These are phyloP conservation scores for Phortica okadai DNA, from an alignment of 2,888 invertebrate species.

Conservation along the genomic window DNA sequence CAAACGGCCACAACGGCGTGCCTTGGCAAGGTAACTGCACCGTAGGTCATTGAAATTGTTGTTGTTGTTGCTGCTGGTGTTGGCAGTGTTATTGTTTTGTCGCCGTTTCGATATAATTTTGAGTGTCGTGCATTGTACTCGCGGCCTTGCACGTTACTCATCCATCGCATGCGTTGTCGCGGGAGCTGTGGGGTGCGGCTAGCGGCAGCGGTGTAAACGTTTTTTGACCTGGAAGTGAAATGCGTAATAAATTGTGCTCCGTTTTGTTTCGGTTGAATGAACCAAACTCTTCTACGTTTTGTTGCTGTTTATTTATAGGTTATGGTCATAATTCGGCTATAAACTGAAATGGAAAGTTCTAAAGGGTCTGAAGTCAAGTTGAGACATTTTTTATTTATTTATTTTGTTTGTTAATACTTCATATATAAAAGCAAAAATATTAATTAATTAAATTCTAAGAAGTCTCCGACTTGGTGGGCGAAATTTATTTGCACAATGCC, in stretches of 20 bases:
- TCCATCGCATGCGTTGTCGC: neutral
- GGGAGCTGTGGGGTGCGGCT: neutral
- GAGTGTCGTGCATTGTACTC: slow-evolving; percentile 14
- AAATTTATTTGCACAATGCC: too few relatives aligned
- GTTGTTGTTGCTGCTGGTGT: slow-evolving; percentile 28
- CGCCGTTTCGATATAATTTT: slow-evolving; percentile 28
- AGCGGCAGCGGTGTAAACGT: slow-evolving; percentile 35
- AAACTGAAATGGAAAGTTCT: too few relatives aligned
- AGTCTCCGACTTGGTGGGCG: too few relatives aligned
- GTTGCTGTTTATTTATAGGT: slow-evolving; percentile 15
- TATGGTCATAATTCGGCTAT: neutral
- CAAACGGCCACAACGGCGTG: slow-evolving; percentile 20
- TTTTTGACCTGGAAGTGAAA: slow-evolving; percentile 64
- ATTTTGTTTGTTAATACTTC: too few relatives aligned
- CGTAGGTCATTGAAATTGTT: slow-evolving; percentile 61
- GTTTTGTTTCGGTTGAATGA: neutral
- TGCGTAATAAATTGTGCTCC: slow-evolving; percentile 10
- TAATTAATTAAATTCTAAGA: too few relatives aligned
- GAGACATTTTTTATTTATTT: too few relatives aligned
- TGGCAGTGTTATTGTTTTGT: neutral
- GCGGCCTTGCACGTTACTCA: slow-evolving; percentile 30
- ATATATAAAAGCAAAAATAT: too few relatives aligned
- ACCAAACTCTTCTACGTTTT: slow-evolving; percentile 11
- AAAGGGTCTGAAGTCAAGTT: too few relatives aligned
- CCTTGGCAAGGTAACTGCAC: slow-evolving; percentile 61